These are phyloP conservation scores for Drosophila novamexicana DNA, from an alignment of 1,140 invertebrate genomes.

Conservation along the genomic window DNA sequence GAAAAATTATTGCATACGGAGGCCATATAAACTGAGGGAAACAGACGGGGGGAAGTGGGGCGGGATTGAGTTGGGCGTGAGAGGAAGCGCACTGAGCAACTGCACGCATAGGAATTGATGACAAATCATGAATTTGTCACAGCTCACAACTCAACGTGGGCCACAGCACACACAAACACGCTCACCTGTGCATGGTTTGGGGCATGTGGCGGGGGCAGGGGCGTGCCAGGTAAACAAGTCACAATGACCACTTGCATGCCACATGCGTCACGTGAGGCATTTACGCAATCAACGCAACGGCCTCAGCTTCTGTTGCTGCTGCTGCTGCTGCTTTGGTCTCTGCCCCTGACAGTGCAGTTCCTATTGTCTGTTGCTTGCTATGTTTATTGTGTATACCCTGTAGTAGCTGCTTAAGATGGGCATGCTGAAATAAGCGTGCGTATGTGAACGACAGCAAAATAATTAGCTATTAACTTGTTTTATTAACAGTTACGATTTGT, in stretches of 20 bases:
- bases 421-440: not conserved
- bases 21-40: conserved; percentile 40
- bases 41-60: not conserved
- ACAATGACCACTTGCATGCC: conserved; percentile 42
- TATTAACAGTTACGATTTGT: too few species aligned
- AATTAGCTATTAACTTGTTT: too few species aligned
- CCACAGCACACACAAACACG: not conserved
- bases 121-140: conserved; percentile 75
- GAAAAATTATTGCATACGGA: conserved; percentile 67
- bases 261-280: conserved; percentile 51
- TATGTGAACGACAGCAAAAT: too few species aligned
- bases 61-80: not conserved
- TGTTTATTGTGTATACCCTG: conserved; percentile 27
- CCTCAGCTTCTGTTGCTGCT: not conserved
- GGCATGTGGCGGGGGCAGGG: not conserved
- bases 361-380: conserved; percentile 1
- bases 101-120: conserved; percentile 57
- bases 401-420: not conserved
- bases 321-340: conserved; percentile 1
- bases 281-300: conserved; percentile 43
- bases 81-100: conserved; percentile 4
- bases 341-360: conserved; percentile 23
- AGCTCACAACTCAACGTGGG: conserved; percentile 23
- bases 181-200: conserved; percentile 15
- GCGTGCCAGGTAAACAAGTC: conserved; percentile 15